phyloP scores from a whole-genome alignment of 2,113 vertebrate genomes.

The Atractosteus spatula region DNA sequence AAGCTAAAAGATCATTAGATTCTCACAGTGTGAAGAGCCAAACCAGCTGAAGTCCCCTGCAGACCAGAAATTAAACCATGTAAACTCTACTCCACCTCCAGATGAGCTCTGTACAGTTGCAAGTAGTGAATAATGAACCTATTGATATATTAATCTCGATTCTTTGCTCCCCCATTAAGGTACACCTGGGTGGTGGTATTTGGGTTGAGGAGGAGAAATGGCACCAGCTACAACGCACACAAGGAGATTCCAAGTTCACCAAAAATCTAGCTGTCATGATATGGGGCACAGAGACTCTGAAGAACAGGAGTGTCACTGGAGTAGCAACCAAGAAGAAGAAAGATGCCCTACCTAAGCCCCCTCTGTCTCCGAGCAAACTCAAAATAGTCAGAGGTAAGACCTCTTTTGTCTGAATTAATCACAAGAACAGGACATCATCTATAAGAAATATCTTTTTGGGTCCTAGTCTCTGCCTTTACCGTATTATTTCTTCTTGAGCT shows the following conservation, averaged over 20 bases:
- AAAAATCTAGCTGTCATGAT: slow-evolving; percentile 99
- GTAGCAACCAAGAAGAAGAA: slow-evolving; percentile 99
- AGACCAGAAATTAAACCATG: too few relatives aligned
- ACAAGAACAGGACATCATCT: too few relatives aligned
- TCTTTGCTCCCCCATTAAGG: slow-evolving; percentile 57
- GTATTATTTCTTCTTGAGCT: too few relatives aligned
- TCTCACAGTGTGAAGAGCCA: too few relatives aligned
- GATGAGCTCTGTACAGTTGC: too few relatives aligned
- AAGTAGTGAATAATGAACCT: too few relatives aligned
- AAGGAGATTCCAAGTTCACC: slow-evolving; percentile 98
- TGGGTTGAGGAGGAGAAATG: slow-evolving; percentile 99
- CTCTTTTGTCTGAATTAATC: neutral
- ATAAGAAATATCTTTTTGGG: too few relatives aligned
- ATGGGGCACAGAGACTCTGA: slow-evolving; percentile 98
- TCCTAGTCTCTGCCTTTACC: too few relatives aligned
- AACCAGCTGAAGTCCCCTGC: too few relatives aligned
- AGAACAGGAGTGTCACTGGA: slow-evolving; percentile 97
- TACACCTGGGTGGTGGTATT: slow-evolving; percentile 94
- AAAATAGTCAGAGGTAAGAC: slow-evolving; percentile 96
- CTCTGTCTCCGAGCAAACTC: slow-evolving; percentile 95
- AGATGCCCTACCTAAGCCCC: slow-evolving; percentile 94
- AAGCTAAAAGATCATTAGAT: too few relatives aligned
- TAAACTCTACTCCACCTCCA: too few relatives aligned
- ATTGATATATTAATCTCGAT: too few relatives aligned
- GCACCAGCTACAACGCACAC: slow-evolving; percentile 96